Base-by-base conservation (phyloP, 2,113 vertebrate genomes). In the Grantiella picta region DNA sequence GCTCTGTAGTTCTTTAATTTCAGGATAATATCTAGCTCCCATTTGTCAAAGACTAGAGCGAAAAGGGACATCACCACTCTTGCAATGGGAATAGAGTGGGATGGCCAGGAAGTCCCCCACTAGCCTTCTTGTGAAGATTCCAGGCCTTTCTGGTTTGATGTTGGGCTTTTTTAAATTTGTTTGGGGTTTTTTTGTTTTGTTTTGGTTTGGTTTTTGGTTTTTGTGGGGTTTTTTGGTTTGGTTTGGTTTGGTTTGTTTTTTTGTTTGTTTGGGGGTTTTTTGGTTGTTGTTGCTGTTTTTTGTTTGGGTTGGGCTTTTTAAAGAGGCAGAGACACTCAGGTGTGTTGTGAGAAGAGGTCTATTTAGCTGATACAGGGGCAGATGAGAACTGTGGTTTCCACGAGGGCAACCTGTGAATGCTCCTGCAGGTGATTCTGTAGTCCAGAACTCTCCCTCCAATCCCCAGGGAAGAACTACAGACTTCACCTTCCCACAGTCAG, bases 311-410 rank as follows among this genome's bases (percentile, higher is more conserved):
- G n/a, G 27, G 14, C 12, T n/a, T 40, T 72, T 78, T 54, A 49
- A 47, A 53, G 61, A 56, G 16, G 20, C 21, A 59, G 19, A 49
- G 29, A 47, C 14, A 61, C n/a, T 38, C 22, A 14, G 20, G 11
- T 10, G 8, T 6, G 4, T 27, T 31, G 8, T 35, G 54, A 53
- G 24, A n/a, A 33, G 0, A 1, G 49, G 11, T 53, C 23, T 38
- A 7, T 69, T 82, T 28, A 64, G 31, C 54, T 73, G 54, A 78
- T 28, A 31, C 11, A 53, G 44, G 29, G 15, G 53, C 20, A 86
- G 27, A 15, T 24, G 17, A 64, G 44, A 61, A 56, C 24, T 11
- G 11, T 28, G 33, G 28, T 64, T 69, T 73, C 44, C 38, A 25
- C 7, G 10, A 73, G 47, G 49, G 28, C 60, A 73, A 23, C 19